Evolutionary conservation across 35 echinoderm and acorn worm genomes (phyloP).

Genomic region (Acanthaster planci): DNA sequence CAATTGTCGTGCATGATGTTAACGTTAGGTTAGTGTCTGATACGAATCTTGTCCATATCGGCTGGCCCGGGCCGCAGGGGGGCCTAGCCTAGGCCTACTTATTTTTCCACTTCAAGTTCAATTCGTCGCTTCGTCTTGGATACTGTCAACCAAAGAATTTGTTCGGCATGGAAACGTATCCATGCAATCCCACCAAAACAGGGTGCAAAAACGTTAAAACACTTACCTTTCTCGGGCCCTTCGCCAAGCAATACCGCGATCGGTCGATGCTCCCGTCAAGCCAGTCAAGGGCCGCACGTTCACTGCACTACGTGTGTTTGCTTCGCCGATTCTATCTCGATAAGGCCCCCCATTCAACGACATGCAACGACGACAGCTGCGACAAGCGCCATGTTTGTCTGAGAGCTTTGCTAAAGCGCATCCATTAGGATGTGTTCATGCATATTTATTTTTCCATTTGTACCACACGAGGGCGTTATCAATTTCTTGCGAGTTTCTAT

Average conservation of each 20-base stretch:
- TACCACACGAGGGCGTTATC: background rate
- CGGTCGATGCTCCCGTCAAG: background rate
- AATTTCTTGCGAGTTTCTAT: no score
- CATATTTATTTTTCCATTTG: background rate
- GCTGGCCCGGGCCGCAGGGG: no score
- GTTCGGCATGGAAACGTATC: no score
- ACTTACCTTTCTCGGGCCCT: constrained; percentile 6
- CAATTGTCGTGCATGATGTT: no score
- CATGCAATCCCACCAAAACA: no score
- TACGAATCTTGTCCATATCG: no score
- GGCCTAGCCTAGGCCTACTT: no score
- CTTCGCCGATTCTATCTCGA: constrained; percentile 5
- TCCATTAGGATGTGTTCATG: background rate
- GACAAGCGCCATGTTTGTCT: constrained; percentile 27
- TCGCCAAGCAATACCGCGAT: background rate
- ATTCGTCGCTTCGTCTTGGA: no score
- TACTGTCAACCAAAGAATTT: no score
- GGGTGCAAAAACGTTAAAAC: background rate
- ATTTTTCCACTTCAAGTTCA: no score
- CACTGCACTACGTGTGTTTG: constrained; percentile 25
- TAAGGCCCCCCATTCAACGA: constrained; percentile 16
- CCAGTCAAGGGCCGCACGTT: constrained; percentile 13
- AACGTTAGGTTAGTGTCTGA: no score
- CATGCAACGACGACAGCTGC: background rate
- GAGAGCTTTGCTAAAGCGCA: background rate